Percentiles rank a stretch among this genome's conserved stretches.
phyloP scores from a whole-genome alignment of 2,113 vertebrate genomes.

The Psittacula cyanocephala region DNA sequence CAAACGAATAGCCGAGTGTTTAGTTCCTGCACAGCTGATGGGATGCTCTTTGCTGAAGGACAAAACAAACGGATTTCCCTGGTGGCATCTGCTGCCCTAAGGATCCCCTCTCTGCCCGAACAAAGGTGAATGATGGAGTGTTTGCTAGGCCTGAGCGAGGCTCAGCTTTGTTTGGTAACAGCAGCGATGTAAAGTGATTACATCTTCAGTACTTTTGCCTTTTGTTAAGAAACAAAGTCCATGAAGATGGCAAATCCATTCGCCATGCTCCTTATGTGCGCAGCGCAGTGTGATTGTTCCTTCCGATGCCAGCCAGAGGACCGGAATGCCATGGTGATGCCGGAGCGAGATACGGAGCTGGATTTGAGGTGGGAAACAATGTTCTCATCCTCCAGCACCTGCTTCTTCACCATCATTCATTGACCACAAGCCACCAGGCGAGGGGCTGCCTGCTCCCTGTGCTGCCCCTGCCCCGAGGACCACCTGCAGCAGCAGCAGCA shows the following conservation, averaged over 20 bases:
- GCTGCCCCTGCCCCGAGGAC: background rate
- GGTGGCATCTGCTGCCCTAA: background rate
- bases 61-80: background rate
- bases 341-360: background rate
- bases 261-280: background rate
- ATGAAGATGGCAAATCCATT: background rate
- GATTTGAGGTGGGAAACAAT: background rate
- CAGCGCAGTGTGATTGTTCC: fast-evolving
- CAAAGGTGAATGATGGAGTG: background rate
- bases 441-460: background rate
- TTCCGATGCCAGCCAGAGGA: background rate
- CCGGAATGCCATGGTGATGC: background rate
- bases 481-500: fast-evolving
- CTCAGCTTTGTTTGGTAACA: background rate
- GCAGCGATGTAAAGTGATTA: background rate
- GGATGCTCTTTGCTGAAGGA: background rate
- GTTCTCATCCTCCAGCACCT: background rate
- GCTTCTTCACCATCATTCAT: background rate
- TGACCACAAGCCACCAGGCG: fast-evolving
- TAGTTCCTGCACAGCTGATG: background rate
- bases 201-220: background rate
- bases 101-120: background rate
- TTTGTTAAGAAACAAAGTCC: background rate
- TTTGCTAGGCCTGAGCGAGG: background rate
- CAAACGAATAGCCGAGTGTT: background rate